Base-by-base conservation (phyloP, 2,797 vertebrate species). In the Clangula hyemalis region DNA sequence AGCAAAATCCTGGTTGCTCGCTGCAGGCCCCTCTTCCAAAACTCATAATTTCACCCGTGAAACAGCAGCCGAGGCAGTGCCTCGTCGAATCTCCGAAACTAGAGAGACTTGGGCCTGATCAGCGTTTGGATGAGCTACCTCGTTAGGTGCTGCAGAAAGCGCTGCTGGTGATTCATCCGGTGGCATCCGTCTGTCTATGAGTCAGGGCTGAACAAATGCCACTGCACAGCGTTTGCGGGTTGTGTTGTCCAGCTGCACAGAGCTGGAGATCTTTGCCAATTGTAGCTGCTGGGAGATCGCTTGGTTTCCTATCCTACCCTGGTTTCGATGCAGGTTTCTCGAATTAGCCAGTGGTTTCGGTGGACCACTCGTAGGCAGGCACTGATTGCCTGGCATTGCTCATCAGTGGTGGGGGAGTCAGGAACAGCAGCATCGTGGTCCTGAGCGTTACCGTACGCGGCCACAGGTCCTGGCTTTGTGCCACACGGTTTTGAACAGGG, bases 201-300 rank as follows among this genome's bases (percentile, higher is more conserved):
- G 91, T 97, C 96, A 96, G 93, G 92, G 62, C 88, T 95, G 88
- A 95, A 89, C 90, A 95, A 96, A 96, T 96, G 96, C 88, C 75
- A 70, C 88, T 82, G 89, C 68, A 66, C 87, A 84, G 47, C 64
- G 22, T 83, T 86, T 73, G 39, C 72, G 79, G 41, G 20, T 71
- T 75, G 2, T 86, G 71, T 82, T 45, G 83, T 89, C 79, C 79
- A 87, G 76, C 85, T 77, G 39, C 87, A 93, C 34, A 81, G 78
- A 82, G 57, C 34, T 34, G 53, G 79, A 84, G 60, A 30, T 91
- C 80, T 76, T 84, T 87, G 85, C 80, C 77, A 85, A 17, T 13
- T 61, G 18, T 73, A 85, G 68, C 69, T 95, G 81, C 43, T 69
- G 41, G 65, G 39, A 76, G 34, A 69, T 77, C 10, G 3, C 56